A percentile compares a stretch with the other conserved stretches of the same genome.
phyloP scores from a whole-genome alignment of 2,888 invertebrate species.

The Eurytoma adleriae region DNA sequence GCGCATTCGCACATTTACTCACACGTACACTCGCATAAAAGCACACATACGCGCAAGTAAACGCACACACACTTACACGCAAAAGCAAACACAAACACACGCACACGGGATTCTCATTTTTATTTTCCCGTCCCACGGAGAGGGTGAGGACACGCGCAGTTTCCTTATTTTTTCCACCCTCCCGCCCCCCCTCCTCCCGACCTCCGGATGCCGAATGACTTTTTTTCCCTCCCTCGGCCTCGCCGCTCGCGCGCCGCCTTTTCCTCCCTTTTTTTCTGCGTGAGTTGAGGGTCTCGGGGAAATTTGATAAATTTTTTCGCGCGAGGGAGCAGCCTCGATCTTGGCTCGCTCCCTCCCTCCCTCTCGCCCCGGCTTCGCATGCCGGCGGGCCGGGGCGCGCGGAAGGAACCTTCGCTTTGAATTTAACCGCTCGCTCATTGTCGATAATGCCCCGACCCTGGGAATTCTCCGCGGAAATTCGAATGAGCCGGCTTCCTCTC shows the following conservation, averaged over 20 bases:
- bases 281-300: slow-evolving; percentile 3
- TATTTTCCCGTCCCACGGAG: slow-evolving; percentile 4
- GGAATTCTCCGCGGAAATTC: background rate
- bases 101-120: slow-evolving; percentile 7
- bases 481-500: background rate
- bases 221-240: background rate
- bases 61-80: background rate
- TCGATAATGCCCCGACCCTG: background rate
- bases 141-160: slow-evolving; percentile 36
- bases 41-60: background rate
- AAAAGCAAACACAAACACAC: background rate
- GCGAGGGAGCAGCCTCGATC: background rate
- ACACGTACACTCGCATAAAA: background rate
- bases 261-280: slow-evolving; percentile 3
- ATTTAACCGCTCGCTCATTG: slow-evolving; percentile 26
- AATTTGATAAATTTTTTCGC: slow-evolving; percentile 44
- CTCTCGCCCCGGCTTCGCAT: no score
- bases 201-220: background rate
- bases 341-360: background rate
- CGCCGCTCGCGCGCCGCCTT: slow-evolving; percentile 2
- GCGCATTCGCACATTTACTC: background rate
- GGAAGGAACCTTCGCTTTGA: slow-evolving; percentile 7
- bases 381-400: no score
- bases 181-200: background rate
- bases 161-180: background rate